Evolutionary conservation across 64 coral and sea anemone species (phyloP).

Genomic region (Montipora foliosa): DNA sequence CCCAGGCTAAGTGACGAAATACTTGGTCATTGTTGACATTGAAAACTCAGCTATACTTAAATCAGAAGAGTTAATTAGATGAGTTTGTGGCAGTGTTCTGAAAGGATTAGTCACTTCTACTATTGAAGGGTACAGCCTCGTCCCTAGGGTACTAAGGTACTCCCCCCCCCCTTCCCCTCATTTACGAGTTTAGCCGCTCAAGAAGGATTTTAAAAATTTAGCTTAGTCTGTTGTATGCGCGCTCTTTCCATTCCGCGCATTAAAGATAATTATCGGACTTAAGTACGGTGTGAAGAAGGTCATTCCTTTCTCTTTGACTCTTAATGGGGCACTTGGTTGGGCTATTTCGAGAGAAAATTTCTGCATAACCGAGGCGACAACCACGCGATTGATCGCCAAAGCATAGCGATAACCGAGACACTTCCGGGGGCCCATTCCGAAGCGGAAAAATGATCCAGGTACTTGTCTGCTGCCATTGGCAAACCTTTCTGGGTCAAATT

Average conservation of each 20-base stretch:
- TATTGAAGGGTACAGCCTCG: too few species aligned
- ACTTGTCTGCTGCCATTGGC: slow-evolving; percentile 48
- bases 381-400: slow-evolving; percentile 77
- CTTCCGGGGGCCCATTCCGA: slow-evolving; percentile 94
- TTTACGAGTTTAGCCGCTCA: too few species aligned
- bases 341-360: slow-evolving; percentile 62
- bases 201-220: too few species aligned
- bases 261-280: slow-evolving; percentile 77
- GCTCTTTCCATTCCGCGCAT: slow-evolving; percentile 1
- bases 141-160: too few species aligned
- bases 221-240: neutral
- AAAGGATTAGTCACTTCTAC: too few species aligned
- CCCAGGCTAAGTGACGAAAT: too few species aligned
- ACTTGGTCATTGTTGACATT: too few species aligned
- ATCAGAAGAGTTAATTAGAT: too few species aligned
- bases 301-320: slow-evolving; percentile 80
- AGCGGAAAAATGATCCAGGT: slow-evolving; percentile 85
- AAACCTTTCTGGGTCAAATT: slow-evolving; percentile 85
- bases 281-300: slow-evolving; percentile 87
- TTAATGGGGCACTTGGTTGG: slow-evolving; percentile 8
- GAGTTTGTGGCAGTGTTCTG: too few species aligned
- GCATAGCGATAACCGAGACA: slow-evolving; percentile 92
- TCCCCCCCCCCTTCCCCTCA: too few species aligned
- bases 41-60: too few species aligned
- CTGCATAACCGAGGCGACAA: slow-evolving; percentile 76